Evolutionary conservation across 2,797 vertebrate genomes (phyloP).

Genomic region (Erpetoichthys calabaricus): DNA sequence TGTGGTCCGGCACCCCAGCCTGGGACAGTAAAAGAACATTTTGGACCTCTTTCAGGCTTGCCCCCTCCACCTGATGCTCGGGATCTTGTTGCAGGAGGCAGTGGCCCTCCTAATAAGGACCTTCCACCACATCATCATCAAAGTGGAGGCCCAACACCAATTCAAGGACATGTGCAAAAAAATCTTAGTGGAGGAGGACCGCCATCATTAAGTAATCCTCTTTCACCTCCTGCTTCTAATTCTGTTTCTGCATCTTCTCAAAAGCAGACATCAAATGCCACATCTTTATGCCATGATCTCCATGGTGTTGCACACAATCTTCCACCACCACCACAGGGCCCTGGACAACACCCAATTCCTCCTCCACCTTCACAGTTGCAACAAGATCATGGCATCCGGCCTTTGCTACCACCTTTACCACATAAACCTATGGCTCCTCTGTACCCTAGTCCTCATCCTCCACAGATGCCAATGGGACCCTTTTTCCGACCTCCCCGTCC

Average conservation of each 20-base stretch:
- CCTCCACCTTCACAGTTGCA: slow-evolving; percentile 23
- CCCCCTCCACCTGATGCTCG: slow-evolving; percentile 31
- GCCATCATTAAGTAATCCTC: slow-evolving; percentile 22
- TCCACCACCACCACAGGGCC: slow-evolving; percentile 35
- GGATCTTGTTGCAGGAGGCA: slow-evolving; percentile 30
- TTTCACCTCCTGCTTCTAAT: slow-evolving; percentile 29
- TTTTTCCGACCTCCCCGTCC: slow-evolving; percentile 40
- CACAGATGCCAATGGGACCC: slow-evolving; percentile 30
- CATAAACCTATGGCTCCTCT: slow-evolving; percentile 35
- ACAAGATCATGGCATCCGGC: slow-evolving; percentile 20
- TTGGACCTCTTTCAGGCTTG: slow-evolving; percentile 42
- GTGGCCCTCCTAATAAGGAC: slow-evolving; percentile 34
- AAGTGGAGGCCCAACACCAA: slow-evolving; percentile 42
- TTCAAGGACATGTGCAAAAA: slow-evolving; percentile 30
- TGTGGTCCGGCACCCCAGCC: slow-evolving; percentile 40
- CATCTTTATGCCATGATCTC: slow-evolving; percentile 39
- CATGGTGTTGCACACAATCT: slow-evolving; percentile 30
- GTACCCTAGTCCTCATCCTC: slow-evolving; percentile 34
- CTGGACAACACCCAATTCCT: slow-evolving; percentile 30
- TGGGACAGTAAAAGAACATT: slow-evolving; percentile 70
- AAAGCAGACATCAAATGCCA: background rate
- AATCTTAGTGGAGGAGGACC: slow-evolving; percentile 40
- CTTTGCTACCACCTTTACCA: slow-evolving; percentile 43
- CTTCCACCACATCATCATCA: slow-evolving; percentile 57
- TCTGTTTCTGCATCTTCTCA: slow-evolving; percentile 34